Conservation (phyloP, 2,113 vertebrate genomes). For the Terrapene triunguis region DNA sequence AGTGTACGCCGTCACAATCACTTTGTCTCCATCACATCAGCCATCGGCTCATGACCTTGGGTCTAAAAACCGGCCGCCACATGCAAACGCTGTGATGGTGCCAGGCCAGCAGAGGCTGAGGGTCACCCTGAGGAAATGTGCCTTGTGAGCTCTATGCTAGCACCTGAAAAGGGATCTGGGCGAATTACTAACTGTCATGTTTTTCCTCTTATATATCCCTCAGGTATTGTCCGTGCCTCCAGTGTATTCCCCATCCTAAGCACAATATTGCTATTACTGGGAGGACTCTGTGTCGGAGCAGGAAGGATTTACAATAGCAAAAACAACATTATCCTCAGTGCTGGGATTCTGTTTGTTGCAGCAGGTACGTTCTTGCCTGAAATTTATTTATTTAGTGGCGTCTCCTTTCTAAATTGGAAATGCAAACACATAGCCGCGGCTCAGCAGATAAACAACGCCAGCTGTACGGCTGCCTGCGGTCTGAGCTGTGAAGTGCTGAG, state of each 20-base stretch:
- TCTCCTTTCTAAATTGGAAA: not conserved
- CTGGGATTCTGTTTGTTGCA: slow-evolving; percentile 97
- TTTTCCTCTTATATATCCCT: not conserved
- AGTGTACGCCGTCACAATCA: not conserved
- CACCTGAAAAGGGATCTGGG: not conserved
- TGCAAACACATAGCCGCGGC: accelerated
- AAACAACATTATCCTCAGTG: slow-evolving; percentile 95
- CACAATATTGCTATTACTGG: slow-evolving; percentile 91
- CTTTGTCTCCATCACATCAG: not conserved
- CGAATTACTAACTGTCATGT: not conserved
- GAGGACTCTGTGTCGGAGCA: slow-evolving; percentile 92
- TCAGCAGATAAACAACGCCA: too few relatives aligned
- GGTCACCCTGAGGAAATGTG: not conserved
- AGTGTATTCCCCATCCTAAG: slow-evolving; percentile 98
- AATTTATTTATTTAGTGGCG: not conserved
- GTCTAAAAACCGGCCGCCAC: not conserved
- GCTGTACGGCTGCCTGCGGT: accelerated
- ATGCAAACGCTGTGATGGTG: not conserved
- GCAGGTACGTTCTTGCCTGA: slow-evolving; percentile 85
- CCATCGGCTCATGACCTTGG: accelerated
- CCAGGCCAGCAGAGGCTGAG: not conserved
- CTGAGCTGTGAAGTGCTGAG: accelerated
- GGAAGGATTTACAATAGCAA: slow-evolving; percentile 93
- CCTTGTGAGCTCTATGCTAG: not conserved
- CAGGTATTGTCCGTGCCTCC: slow-evolving; percentile 97